Percentiles rank a stretch among this genome's conserved stretches.
Evolutionary conservation across 92 coral and sea anemone species (phyloP).

Genomic region (Umimayanthus chanpuru): DNA sequence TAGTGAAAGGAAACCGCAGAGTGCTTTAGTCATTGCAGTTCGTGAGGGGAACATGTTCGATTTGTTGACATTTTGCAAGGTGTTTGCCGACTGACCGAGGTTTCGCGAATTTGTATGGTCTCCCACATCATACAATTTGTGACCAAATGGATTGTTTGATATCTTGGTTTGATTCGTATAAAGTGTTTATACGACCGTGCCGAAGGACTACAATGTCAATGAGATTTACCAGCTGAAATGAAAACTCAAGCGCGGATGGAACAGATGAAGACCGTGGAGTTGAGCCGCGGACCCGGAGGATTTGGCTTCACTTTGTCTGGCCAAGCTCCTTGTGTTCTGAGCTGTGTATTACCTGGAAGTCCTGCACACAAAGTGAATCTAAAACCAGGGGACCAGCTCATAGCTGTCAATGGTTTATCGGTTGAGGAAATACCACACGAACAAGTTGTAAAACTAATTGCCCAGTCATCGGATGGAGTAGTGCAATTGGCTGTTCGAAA

Average conservation of each 20-base stretch:
- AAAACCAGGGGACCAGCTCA: slow-evolving; percentile 88
- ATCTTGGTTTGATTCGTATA: not conserved
- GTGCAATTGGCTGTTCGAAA: slow-evolving; percentile 79
- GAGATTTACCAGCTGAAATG: slow-evolving; percentile 5
- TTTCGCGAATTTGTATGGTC: slow-evolving; percentile 18
- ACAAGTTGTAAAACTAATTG: slow-evolving; percentile 87
- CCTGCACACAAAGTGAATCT: slow-evolving; percentile 93
- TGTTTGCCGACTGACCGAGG: slow-evolving; percentile 12
- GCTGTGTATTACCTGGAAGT: slow-evolving; percentile 89
- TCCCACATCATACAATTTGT: not conserved
- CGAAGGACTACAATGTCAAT: not conserved
- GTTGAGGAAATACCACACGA: slow-evolving; percentile 85
- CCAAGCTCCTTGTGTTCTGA: slow-evolving; percentile 95
- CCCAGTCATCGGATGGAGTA: slow-evolving; percentile 77
- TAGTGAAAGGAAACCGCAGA: not conserved
- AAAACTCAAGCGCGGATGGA: slow-evolving; percentile 19
- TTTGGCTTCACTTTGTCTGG: slow-evolving; percentile 94
- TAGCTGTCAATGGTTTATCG: slow-evolving; percentile 84
- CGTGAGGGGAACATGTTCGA: slow-evolving; percentile 11
- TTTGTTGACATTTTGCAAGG: slow-evolving; percentile 46
- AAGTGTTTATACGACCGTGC: not conserved
- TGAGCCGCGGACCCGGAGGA: slow-evolving; percentile 77
- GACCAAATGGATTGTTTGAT: slow-evolving; percentile 26
- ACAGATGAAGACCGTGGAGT: slow-evolving; percentile 59
- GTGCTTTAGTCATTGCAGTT: not conserved